These are phyloP conservation scores for Heliopora coerulea DNA, from an alignment of 92 coral and sea anemone species.

Conservation along the genomic window DNA sequence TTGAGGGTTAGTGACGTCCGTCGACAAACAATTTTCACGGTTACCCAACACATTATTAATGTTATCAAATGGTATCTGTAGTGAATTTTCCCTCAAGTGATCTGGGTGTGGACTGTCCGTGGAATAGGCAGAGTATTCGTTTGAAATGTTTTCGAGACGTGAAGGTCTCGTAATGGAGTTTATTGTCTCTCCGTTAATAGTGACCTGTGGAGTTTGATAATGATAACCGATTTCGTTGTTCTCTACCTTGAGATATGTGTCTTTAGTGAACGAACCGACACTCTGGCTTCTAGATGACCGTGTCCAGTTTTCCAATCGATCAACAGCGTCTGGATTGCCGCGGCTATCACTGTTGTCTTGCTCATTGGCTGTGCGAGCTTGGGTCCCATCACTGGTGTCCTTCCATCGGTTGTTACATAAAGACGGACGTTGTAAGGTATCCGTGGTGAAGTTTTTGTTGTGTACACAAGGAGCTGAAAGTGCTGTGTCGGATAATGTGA, in stretches of 20 bases:
- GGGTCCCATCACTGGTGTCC: too few relatives aligned
- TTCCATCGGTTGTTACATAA: neutral
- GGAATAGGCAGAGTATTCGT: neutral
- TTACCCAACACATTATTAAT: too few relatives aligned
- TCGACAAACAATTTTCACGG: too few relatives aligned
- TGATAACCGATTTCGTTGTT: too few relatives aligned
- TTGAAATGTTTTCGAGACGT: neutral
- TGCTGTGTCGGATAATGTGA: neutral
- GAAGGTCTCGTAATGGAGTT: neutral
- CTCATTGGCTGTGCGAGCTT: neutral
- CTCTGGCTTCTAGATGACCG: slow-evolving; percentile 16
- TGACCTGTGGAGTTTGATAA: too few relatives aligned
- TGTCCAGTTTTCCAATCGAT: neutral
- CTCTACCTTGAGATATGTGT: too few relatives aligned
- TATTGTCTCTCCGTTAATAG: too few relatives aligned
- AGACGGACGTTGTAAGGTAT: neutral
- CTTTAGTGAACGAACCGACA: too few relatives aligned
- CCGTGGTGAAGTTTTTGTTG: neutral
- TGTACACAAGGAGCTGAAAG: slow-evolving; percentile 21
- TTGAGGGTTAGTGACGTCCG: neutral
- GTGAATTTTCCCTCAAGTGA: neutral
- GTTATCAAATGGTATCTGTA: too few relatives aligned
- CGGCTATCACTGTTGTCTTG: neutral
- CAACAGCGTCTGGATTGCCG: too few relatives aligned
- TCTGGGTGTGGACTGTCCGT: neutral